Percentiles rank a stretch among this genome's conserved stretches.
These are phyloP conservation scores for Eulemur macaco DNA, from an alignment of 2,113 vertebrate genomes.

Conservation along the genomic window DNA sequence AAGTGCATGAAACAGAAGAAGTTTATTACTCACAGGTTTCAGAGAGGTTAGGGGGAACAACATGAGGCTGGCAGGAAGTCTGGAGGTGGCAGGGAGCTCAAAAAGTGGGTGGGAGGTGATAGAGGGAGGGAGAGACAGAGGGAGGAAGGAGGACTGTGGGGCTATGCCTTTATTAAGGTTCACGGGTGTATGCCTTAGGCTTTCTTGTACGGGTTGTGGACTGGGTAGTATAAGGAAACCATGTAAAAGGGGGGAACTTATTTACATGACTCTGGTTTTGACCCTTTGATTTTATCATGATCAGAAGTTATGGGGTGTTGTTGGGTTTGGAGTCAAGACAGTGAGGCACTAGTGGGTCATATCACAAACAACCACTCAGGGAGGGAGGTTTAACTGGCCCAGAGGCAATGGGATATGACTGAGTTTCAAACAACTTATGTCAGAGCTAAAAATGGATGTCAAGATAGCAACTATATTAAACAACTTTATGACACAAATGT, in stretches of 20 bases:
- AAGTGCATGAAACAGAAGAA: not conserved
- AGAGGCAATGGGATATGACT: not conserved
- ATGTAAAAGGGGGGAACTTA: not conserved
- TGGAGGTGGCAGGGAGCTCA: not conserved
- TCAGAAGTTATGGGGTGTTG: not conserved
- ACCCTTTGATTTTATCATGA: not conserved
- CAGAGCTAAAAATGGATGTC: not conserved
- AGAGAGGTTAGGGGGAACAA: not conserved
- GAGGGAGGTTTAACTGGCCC: not conserved
- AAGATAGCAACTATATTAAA: not conserved
- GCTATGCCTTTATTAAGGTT: not conserved
- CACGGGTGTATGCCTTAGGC: not conserved
- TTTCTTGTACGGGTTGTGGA: not conserved
- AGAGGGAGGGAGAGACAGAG: not conserved
- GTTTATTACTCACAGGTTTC: not conserved
- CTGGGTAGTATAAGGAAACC: not conserved
- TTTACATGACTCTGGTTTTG: not conserved
- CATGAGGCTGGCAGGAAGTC: not conserved
- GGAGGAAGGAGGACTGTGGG: rapidly evolving
- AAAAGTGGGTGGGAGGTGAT: not conserved
- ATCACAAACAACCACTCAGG: too few relatives aligned
- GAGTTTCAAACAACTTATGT: not conserved
- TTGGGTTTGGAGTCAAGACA: not conserved
- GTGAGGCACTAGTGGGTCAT: not conserved
- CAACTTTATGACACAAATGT: not conserved